A percentile compares a stretch with the other conserved stretches of the same genome.
phyloP scores from a whole-genome alignment of 2,113 vertebrate species.

The Sterrhoptilus dennistouni region DNA sequence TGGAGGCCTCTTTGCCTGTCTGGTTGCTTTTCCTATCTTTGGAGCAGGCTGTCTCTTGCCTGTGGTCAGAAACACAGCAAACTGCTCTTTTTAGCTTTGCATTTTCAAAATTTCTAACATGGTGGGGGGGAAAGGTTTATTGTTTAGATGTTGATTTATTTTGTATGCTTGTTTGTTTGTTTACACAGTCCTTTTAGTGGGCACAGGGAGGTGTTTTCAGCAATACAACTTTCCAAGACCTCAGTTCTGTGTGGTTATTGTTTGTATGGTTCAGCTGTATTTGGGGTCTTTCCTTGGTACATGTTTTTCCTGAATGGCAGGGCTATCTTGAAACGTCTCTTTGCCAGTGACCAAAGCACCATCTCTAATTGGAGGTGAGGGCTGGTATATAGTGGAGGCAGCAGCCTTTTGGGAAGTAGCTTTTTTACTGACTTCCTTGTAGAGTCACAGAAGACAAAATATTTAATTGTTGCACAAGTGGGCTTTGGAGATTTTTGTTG shows the following conservation, averaged over 20 bases:
- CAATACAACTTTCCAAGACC: conserved; percentile 65
- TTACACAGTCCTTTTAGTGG: conserved; percentile 6
- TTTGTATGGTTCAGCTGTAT: conserved; percentile 31
- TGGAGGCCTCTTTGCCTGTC: conserved; percentile 33
- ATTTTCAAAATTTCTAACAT: conserved; percentile 31
- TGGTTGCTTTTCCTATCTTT: conserved; percentile 21
- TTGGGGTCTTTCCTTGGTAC: conserved; percentile 27
- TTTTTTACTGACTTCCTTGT: not conserved
- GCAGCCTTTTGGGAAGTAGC: not conserved
- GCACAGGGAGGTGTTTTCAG: conserved; percentile 53
- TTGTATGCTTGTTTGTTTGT: not conserved
- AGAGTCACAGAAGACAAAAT: conserved; percentile 2
- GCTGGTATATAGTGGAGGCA: not conserved
- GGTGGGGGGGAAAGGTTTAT: not conserved
- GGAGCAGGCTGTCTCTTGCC: conserved; percentile 18
- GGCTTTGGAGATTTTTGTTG: not conserved
- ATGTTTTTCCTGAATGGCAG: conserved; percentile 45
- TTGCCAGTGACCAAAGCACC: conserved; percentile 46
- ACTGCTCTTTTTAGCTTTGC: conserved; percentile 47
- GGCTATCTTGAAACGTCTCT: conserved; percentile 40
- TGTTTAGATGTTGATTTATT: conserved; percentile 9
- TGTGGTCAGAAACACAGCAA: conserved; percentile 29
- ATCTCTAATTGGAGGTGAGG: not conserved
- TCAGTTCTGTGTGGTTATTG: conserved; percentile 54
- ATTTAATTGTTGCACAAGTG: not conserved